Evolutionary conservation across 2,113 vertebrate genomes (phyloP).

Genomic region (Callaeas wilsoni): DNA sequence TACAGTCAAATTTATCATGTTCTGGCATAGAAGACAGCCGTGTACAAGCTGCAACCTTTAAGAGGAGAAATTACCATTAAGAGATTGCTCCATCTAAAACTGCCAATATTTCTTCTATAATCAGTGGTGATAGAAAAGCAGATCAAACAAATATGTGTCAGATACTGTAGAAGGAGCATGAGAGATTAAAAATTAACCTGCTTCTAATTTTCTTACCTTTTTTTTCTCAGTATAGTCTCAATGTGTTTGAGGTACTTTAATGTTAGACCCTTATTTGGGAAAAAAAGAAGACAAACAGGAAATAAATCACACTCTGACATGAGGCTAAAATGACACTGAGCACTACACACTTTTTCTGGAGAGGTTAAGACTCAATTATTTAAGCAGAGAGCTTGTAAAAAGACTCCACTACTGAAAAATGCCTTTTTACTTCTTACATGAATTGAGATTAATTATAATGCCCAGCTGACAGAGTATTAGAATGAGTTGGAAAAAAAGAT

Average conservation of each 20-base stretch:
- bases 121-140: not conserved
- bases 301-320: not conserved
- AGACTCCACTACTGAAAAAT: not conserved
- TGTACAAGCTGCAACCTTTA: not conserved
- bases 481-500: not conserved
- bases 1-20: not conserved
- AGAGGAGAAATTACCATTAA: not conserved
- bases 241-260: not conserved
- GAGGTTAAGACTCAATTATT: not conserved
- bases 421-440: not conserved
- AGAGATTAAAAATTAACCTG: not conserved
- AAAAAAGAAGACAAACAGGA: not conserved
- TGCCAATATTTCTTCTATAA: not conserved
- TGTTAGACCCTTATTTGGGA: not conserved
- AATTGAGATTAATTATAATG: conserved; percentile 19
- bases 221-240: not conserved
- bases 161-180: not conserved
- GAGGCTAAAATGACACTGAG: not conserved
- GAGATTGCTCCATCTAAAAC: not conserved
- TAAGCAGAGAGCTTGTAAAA: not conserved
- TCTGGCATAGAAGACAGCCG: not conserved
- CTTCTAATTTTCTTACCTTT: not conserved
- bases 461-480: not conserved
- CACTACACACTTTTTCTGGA: not conserved
- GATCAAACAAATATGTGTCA: not conserved